phyloP scores from a whole-genome alignment of 2,888 invertebrate species.

The Thereva unica region DNA sequence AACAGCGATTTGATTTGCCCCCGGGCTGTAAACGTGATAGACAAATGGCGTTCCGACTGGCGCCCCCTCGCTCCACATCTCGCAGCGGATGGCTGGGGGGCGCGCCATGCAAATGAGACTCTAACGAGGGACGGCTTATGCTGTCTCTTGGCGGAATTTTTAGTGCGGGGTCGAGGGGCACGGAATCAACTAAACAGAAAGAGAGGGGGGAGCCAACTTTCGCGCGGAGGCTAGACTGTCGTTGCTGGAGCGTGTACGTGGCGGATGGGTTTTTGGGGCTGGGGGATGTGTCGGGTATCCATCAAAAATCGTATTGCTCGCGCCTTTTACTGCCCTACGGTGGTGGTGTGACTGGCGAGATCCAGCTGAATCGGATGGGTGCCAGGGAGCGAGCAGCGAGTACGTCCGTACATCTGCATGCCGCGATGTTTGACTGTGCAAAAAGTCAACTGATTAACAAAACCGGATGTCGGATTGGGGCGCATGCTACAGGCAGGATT shows the following conservation, averaged over 20 bases:
- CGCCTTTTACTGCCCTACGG: too few relatives aligned
- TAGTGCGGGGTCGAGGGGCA: too few relatives aligned
- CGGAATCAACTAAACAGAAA: too few relatives aligned
- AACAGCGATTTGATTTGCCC: conserved; percentile 41
- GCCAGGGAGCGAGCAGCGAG: background rate
- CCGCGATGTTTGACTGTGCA: conserved; percentile 7
- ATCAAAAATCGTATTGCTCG: conserved; percentile 17
- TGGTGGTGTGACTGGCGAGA: background rate
- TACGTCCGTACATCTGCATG: conserved; percentile 16
- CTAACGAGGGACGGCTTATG: conserved; percentile 32
- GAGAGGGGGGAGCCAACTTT: conserved; percentile 13
- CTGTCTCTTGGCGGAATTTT: conserved; percentile 1
- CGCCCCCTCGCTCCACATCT: conserved; percentile 1
- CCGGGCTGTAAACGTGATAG: conserved; percentile 29
- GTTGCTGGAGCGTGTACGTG: background rate
- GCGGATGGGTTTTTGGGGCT: background rate
- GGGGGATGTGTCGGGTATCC: conserved; percentile 8
- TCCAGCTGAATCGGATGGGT: background rate
- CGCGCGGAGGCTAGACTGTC: conserved; percentile 6
- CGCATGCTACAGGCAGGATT: conserved; percentile 5
- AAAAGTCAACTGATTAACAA: conserved; percentile 30
- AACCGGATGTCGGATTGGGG: conserved; percentile 21
- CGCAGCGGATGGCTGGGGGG: background rate
- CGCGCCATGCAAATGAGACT: conserved; percentile 32
- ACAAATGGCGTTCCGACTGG: conserved; percentile 34